Evolutionary conservation across 2,113 vertebrate species (phyloP).

Genomic region (Galemys pyrenaicus): DNA sequence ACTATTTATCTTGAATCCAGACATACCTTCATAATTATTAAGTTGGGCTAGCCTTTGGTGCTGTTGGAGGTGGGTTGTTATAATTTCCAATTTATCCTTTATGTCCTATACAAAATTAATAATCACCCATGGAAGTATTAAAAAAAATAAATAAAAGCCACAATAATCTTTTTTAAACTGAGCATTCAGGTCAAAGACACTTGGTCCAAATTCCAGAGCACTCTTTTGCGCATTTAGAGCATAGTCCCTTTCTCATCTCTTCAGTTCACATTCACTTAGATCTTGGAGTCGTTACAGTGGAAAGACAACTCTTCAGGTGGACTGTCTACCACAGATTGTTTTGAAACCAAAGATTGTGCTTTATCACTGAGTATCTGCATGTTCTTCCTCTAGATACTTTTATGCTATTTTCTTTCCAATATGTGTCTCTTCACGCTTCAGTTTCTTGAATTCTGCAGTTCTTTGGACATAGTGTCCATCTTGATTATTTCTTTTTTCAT

Average conservation of each 20-base stretch:
- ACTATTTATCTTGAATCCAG: not conserved
- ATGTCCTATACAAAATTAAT: not conserved
- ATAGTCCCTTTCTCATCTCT: not conserved
- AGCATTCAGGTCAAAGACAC: not conserved
- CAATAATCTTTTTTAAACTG: not conserved
- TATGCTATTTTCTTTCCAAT: not conserved
- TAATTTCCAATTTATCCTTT: not conserved
- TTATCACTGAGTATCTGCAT: not conserved
- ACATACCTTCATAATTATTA: not conserved
- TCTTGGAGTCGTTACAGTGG: not conserved
- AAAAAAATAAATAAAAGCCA: not conserved
- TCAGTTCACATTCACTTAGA: not conserved
- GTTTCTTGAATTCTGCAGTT: not conserved
- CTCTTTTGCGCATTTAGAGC: not conserved
- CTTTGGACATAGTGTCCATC: not conserved
- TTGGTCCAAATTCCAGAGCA: not conserved
- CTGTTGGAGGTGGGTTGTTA: not conserved
- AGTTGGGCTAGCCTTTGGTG: not conserved
- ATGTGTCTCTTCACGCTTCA: not conserved
- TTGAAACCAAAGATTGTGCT: not conserved
- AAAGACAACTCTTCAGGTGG: accelerated
- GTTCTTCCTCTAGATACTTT: not conserved
- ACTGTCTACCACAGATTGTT: not conserved
- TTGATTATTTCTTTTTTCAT: not conserved
- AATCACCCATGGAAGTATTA: not conserved